Base-by-base conservation (phyloP, 2,888 invertebrate species). In the Loripinus fragilis region DNA sequence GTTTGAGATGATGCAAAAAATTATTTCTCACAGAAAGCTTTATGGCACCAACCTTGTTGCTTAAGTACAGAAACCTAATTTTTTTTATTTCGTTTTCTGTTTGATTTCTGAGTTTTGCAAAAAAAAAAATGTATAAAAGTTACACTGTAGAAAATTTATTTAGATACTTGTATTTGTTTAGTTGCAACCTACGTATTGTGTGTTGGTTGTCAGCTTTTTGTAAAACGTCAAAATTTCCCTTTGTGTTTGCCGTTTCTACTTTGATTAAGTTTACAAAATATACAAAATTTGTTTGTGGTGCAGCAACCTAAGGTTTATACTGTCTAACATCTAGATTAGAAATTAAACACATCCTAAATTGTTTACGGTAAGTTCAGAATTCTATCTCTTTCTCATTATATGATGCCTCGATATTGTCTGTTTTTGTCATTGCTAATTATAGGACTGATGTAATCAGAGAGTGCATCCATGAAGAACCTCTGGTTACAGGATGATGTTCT, bases 181-280 rank as follows among this genome's bases (percentile, higher is more conserved):
- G 3, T 52, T 52, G 52, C 52, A 52, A 25, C 52, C 8, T 52
- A 52, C 52, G 25, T 52, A 52, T 52, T 52, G 52, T 52, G 25
- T 52, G 8, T 52, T 52, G 52, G 25, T 52, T 52, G 52, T 52
- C 52, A 52, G 52, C 52, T 52, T 52, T 52, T 25, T 52, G 52
- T 52, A 25, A 52, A 52, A 17, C 25, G 25, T 25, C 7, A 25
- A 52, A 20, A 20, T 20, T 52, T 52, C n/a, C 25, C 52, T 25
- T 52, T 8, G 20, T 45, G n/a, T 45, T 45, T 12, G n/a, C 45
- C 20, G 20, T 5, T 38, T 38, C 12, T 45, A 20, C 17, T 45
- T 20, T 15, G n/a, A 45, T 20, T 25, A 23, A 25, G 25, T 52
- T 52, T 52, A 25, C 20, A 52, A 52, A 52, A 52, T 5, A 25